Conservation (phyloP, 2,888 invertebrate species). For the Caenorhabditis virilis region DNA sequence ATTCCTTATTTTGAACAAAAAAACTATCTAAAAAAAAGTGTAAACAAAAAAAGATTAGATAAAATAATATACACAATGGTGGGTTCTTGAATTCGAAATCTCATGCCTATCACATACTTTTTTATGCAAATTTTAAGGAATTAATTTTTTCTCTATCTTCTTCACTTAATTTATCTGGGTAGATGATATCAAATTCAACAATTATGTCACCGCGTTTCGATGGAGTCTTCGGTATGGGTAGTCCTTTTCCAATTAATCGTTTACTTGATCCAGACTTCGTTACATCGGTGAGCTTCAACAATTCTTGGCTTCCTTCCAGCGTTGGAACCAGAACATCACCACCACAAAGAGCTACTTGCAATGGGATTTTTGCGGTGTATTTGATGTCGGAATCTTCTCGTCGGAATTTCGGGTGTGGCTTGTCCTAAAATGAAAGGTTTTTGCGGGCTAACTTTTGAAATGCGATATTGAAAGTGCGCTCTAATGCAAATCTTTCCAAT, state of each 20-base stretch:
- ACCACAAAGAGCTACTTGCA: slow-evolving; percentile 60
- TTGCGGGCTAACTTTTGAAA: no score
- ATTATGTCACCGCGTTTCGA: slow-evolving; percentile 71
- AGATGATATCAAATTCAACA: slow-evolving; percentile 72
- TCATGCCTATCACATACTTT: no score
- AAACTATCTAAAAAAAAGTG: no score
- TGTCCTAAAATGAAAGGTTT: slow-evolving; percentile 63
- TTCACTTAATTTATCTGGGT: no score
- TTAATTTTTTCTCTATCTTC: no score
- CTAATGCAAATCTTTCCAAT: no score
- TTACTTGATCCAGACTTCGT: slow-evolving; percentile 70
- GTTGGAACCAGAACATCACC: slow-evolving; percentile 69
- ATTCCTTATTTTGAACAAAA: no score
- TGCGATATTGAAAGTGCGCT: no score
- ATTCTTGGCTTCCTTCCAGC: slow-evolving; percentile 69
- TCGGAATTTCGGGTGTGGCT: slow-evolving; percentile 71
- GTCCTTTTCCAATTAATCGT: slow-evolving; percentile 71
- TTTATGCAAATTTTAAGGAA: no score
- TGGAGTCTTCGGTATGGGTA: slow-evolving; percentile 71
- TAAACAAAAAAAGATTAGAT: no score
- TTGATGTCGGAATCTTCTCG: slow-evolving; percentile 71
- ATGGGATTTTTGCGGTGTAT: slow-evolving; percentile 41
- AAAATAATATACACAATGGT: no score
- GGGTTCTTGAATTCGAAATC: no score
- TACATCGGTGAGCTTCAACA: slow-evolving; percentile 69